A percentile compares a stretch with the other conserved stretches of the same genome.
These are phyloP conservation scores for Stichopus chloronotus DNA, from an alignment of 35 echinoderm and acorn worm genomes.

Conservation along the genomic window DNA sequence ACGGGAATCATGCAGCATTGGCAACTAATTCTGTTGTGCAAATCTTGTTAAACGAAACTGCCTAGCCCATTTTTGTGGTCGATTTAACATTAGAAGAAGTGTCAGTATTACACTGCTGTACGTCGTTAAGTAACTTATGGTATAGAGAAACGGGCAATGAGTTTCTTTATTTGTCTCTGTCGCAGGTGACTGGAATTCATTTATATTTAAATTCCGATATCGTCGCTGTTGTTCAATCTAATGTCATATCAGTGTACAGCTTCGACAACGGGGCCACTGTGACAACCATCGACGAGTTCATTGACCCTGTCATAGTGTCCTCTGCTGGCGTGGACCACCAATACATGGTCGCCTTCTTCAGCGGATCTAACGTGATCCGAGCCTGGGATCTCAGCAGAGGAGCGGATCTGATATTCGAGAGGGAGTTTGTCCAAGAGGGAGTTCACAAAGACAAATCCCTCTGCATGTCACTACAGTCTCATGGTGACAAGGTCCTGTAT, in stretches of 20 bases:
- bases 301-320: conserved; percentile 83
- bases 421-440: conserved; percentile 40
- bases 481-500: conserved; percentile 82
- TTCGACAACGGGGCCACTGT: conserved; percentile 40
- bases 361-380: conserved; percentile 86
- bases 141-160: no score
- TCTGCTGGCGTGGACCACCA: conserved; percentile 69
- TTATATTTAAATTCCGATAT: conserved; percentile 65
- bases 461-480: conserved; percentile 66
- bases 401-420: conserved; percentile 36
- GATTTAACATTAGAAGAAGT: no score
- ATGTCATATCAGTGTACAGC: conserved; percentile 67
- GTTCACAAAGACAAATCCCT: conserved; percentile 90
- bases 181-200: conserved; percentile 66
- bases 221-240: conserved; percentile 60
- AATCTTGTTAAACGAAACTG: no score
- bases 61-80: no score
- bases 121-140: no score
- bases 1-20: no score
- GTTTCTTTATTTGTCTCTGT: neutral
- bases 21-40: no score
- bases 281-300: conserved; percentile 66
- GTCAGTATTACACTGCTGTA: no score
- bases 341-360: conserved; percentile 85
- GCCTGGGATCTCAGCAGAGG: conserved; percentile 78